Percentiles rank a stretch among this genome's conserved stretches.
These are phyloP conservation scores for Spheniscus humboldti DNA, from an alignment of 2,797 vertebrate genomes.

Conservation along the genomic window DNA sequence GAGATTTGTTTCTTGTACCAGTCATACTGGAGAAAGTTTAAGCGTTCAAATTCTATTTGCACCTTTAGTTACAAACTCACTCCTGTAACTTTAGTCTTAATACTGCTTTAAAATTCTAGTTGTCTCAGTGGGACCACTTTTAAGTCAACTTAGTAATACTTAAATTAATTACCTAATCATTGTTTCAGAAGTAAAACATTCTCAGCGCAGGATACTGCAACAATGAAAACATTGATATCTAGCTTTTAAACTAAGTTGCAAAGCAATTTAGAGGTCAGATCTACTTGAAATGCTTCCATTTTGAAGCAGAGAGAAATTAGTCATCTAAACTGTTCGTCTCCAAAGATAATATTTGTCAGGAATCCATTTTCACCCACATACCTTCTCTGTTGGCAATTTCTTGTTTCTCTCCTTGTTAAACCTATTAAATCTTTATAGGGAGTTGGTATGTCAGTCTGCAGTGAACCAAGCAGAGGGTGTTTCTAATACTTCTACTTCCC, in stretches of 20 bases:
- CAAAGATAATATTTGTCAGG: slow-evolving; percentile 52
- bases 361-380: slow-evolving; percentile 54
- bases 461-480: background rate
- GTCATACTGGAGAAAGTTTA: background rate
- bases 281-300: slow-evolving; percentile 27
- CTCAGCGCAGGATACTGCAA: background rate
- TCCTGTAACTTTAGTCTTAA: background rate
- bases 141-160: background rate
- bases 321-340: slow-evolving; percentile 54
- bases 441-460: background rate
- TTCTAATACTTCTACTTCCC: background rate
- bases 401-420: slow-evolving; percentile 21
- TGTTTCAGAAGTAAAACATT: background rate
- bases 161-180: background rate
- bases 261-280: slow-evolving; percentile 4
- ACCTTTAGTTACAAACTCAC: background rate
- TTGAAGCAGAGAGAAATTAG: slow-evolving; percentile 56
- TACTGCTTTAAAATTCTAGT: background rate
- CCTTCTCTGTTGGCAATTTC: slow-evolving; percentile 32
- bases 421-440: background rate
- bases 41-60: background rate
- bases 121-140: background rate
- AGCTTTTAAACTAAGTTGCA: slow-evolving; percentile 15
- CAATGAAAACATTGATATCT: background rate
- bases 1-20: background rate